Percentiles rank a stretch among this genome's conserved stretches.
phyloP scores from a whole-genome alignment of 2,888 invertebrate species.

The Hipparchia semele region DNA sequence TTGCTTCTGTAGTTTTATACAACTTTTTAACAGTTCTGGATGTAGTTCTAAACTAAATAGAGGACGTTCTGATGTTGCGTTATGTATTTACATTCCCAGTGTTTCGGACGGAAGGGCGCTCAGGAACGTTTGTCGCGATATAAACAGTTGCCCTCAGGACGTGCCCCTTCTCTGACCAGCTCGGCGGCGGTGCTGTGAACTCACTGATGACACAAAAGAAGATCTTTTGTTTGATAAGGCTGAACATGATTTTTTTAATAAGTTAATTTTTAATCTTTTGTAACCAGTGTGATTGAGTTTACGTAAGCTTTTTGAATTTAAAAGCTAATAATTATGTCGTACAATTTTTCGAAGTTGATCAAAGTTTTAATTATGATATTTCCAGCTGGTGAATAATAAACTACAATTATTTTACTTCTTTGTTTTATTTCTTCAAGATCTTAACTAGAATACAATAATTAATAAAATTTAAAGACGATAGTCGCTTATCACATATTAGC shows the following conservation, averaged over 20 bases:
- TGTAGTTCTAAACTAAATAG: slow-evolving; percentile 44
- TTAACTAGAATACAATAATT: background rate
- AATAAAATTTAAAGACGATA: no score
- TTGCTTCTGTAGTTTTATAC: slow-evolving; percentile 70
- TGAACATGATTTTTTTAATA: slow-evolving; percentile 77
- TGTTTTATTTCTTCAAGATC: slow-evolving; percentile 52
- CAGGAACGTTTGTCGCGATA: slow-evolving; percentile 43
- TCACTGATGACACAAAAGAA: slow-evolving; percentile 71
- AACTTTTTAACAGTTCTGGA: slow-evolving; percentile 60
- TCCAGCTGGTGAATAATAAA: slow-evolving; percentile 78
- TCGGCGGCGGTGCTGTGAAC: slow-evolving; percentile 60
- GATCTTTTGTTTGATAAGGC: slow-evolving; percentile 82
- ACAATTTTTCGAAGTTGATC: slow-evolving; percentile 79
- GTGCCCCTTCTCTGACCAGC: slow-evolving; percentile 68
- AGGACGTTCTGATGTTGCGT: slow-evolving; percentile 58
- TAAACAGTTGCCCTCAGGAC: slow-evolving; percentile 54
- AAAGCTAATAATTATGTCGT: slow-evolving; percentile 66
- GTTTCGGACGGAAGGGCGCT: slow-evolving; percentile 75
- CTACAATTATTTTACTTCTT: slow-evolving; percentile 67
- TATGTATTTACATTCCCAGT: slow-evolving; percentile 76
- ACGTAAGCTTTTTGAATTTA: slow-evolving; percentile 65
- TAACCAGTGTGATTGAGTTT: slow-evolving; percentile 73
- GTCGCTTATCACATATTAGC: slow-evolving; percentile 10
- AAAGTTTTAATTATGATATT: slow-evolving; percentile 75
- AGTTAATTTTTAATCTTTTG: slow-evolving; percentile 76